These are phyloP conservation scores for Heliocidaris erythrogramma DNA, from an alignment of 35 echinoderm and acorn worm genomes.

Conservation along the genomic window DNA sequence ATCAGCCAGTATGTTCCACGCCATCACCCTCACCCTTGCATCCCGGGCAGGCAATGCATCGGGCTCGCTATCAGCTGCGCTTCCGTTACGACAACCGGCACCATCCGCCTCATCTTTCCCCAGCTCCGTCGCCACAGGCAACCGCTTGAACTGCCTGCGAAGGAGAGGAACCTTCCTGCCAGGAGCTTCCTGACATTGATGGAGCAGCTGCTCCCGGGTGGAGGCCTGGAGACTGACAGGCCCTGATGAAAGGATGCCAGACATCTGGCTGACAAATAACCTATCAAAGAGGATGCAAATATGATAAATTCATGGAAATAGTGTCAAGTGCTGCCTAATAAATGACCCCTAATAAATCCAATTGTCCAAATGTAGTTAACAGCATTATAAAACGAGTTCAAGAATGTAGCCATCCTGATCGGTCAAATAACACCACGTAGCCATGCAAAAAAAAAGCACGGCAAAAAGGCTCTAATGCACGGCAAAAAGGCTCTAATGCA, in stretches of 20 bases:
- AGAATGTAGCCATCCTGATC: too few relatives aligned
- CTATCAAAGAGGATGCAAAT: background rate
- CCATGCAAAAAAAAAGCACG: too few relatives aligned
- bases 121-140: background rate
- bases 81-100: background rate
- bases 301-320: background rate
- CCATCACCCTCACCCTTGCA: conserved; percentile 51
- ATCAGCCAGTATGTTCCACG: conserved; percentile 77
- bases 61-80: background rate
- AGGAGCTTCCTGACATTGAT: conserved; percentile 52
- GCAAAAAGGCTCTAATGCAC: too few relatives aligned
- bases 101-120: background rate
- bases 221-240: background rate
- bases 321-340: too few relatives aligned
- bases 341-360: too few relatives aligned
- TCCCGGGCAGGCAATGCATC: background rate
- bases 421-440: too few relatives aligned
- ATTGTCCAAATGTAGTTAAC: too few relatives aligned
- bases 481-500: too few relatives aligned
- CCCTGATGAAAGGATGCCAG: conserved; percentile 5
- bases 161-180: conserved; percentile 36
- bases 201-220: conserved; percentile 47
- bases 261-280: conserved; percentile 15
- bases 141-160: conserved; percentile 31
- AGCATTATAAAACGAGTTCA: too few relatives aligned